Base-by-base conservation (phyloP, 2,797 vertebrate species). In the Clarias fuscus region DNA sequence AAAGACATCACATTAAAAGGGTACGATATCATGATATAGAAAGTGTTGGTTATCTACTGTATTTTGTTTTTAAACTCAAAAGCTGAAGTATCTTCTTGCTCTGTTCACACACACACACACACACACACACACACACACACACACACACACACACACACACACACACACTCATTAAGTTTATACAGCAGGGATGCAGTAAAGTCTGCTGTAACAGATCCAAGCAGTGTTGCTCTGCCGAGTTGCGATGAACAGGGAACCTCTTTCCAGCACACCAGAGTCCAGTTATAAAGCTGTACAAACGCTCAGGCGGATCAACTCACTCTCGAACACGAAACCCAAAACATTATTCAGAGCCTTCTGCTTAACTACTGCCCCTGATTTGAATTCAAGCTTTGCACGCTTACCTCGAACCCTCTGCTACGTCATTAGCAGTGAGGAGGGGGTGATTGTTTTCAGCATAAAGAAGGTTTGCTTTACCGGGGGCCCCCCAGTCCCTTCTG, bases 391-490 rank as follows among this genome's bases (percentile, higher is more conserved):
- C 22, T 40, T 83, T 79, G 86, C 83, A 84, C 15, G 68, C 48
- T 76, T 87, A 43, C 40, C 48, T 79, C 30, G 56, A 75, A 71
- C 43, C 82, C 24, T 2, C 14, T 70, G n/a, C 53, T 43, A 48
- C 24, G n/a, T 83, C 71, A 81, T 37, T 85, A 10, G 58, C 48
- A 27, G 84, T 62, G 85, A 33, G 62, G 18, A 62, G 76, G 72
- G 84, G 79, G 87, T 87, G 27, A 81, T 76, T 85, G 83, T 80
- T 70, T 86, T 71, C 82, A 64, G 86, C 37, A 48, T 81, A 82
- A 82, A 62, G 85, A 91, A 86, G 81, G 90, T 91, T 85, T 92
- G 89, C 92, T 94, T 92, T 94, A 93, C 91, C 89, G 92, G 91
- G 91, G 93, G 61, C 82, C 93, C 82, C 93, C 91, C 91, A 91